Base-by-base conservation (phyloP, 1,140 invertebrate genomes). In the Aphelenchoides besseyi region DNA sequence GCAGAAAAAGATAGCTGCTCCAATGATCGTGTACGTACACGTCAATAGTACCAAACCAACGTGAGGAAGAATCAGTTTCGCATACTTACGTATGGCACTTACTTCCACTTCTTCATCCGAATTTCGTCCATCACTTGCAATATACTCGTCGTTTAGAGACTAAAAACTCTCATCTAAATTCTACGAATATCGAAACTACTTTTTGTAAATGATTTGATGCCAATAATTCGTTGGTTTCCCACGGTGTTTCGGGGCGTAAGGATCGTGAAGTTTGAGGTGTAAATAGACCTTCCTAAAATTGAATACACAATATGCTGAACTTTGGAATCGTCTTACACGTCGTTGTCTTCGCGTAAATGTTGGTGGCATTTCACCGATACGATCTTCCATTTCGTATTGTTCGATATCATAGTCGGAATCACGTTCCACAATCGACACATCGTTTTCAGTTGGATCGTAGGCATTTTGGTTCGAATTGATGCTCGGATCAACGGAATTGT, bases 51-150 rank as follows among this genome's bases (percentile, higher is more conserved):
- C 82, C 3, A 83, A 68, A 12, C 79, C 82, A 16, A 83, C 81
- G 62, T 83, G 82, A 28, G 83, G 82, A 5, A 83, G 74, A n/a
- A 83, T 83, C 18, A 83, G 68, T 71, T 83, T 83, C 8, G 82
- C 82, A 63, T 83, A 83, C 81, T 80, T 80, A 23, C 70, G 64
- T 8, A 80, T 64, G 8, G 80, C 80, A 16, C 63, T 73, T 18
- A 64, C 30, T 36, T 75, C 77, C 1, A 53, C 68, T n/a, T 82
- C 80, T 18, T 78, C 79, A n/a, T 82, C 79, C 41, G n/a, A 12
- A 26, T 23, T 41, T 29, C 5, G 5, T 5, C 30, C 32, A 32
- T 35, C 52, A 54, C 12, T 32, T 33, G 5, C 55, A 5, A 23
- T 23, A 29, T 36, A 37, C 2, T 66, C 63, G 8, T 66, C 63